Percentiles rank a stretch among this genome's conserved stretches.
These are phyloP conservation scores for Macrosteles quadrilineatus DNA, from an alignment of 1,140 invertebrate species.

Conservation along the genomic window DNA sequence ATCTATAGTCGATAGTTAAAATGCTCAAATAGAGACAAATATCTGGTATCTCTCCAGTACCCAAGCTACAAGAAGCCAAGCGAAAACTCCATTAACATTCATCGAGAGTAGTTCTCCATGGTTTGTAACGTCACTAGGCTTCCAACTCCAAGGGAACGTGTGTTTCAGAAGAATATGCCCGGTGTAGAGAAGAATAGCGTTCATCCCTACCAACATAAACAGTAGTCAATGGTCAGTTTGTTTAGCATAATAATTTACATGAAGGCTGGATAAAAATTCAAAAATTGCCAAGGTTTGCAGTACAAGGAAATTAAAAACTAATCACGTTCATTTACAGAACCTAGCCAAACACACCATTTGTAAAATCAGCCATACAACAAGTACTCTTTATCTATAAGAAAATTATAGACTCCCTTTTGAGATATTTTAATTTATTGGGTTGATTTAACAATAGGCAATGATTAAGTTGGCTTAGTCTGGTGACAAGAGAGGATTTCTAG, in stretches of 20 bases:
- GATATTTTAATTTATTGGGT: too few species aligned
- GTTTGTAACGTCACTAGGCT: conserved; percentile 62
- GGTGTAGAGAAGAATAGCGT: conserved; percentile 84
- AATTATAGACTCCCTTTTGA: too few species aligned
- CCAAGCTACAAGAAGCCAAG: conserved; percentile 79
- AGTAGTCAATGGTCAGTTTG: neutral
- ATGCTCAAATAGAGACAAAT: neutral
- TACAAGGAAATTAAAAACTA: too few species aligned
- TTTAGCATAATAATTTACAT: neutral
- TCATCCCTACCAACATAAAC: conserved; percentile 77
- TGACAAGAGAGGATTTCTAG: too few species aligned
- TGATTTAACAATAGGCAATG: too few species aligned
- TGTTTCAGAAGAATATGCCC: conserved; percentile 77
- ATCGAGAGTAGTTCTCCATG: conserved; percentile 72
- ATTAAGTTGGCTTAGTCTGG: too few species aligned
- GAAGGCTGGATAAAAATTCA: neutral
- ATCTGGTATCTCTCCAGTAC: conserved; percentile 58
- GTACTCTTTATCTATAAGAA: too few species aligned
- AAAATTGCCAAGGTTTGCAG: neutral
- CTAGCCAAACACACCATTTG: too few species aligned
- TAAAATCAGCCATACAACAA: too few species aligned
- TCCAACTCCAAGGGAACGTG: conserved; percentile 84
- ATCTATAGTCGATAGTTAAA: too few species aligned
- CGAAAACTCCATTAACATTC: conserved; percentile 73
- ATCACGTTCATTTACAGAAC: too few species aligned